phyloP scores from a whole-genome alignment of 2,113 vertebrate genomes.

The Oncorhynchus kisutch region DNA sequence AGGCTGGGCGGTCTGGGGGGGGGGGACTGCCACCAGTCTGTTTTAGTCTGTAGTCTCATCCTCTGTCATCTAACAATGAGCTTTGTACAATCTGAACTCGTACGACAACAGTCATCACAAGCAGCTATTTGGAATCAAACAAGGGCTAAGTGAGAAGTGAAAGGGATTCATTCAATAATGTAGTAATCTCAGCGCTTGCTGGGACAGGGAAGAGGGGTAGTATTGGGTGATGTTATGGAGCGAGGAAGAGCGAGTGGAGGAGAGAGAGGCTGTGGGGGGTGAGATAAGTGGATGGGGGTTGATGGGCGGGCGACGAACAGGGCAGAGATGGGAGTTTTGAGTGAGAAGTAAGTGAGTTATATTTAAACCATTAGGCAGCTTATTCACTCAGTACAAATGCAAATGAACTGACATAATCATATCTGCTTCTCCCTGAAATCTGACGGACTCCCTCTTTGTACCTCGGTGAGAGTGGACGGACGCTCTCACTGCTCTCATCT shows the following conservation, averaged over 20 bases:
- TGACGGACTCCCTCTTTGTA: slow-evolving; percentile 73
- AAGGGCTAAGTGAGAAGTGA: neutral
- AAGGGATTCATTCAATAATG: neutral
- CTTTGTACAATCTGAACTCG: neutral
- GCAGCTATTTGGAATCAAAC: neutral
- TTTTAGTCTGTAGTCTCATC: neutral
- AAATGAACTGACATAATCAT: slow-evolving; percentile 79
- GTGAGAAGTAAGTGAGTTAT: slow-evolving; percentile 65
- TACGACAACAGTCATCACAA: neutral
- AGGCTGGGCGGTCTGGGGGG: neutral
- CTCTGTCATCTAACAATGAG: neutral
- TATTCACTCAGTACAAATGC: slow-evolving; percentile 70
- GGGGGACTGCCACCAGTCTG: neutral
- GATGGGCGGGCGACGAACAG: slow-evolving; percentile 31
- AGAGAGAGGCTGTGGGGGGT: slow-evolving; percentile 50
- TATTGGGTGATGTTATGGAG: slow-evolving; percentile 47
- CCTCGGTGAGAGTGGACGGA: slow-evolving; percentile 80
- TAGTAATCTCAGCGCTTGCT: neutral
- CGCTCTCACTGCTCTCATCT: slow-evolving; percentile 63
- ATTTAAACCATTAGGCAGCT: slow-evolving; percentile 74
- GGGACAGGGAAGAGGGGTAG: slow-evolving; percentile 25
- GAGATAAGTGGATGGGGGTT: slow-evolving; percentile 46
- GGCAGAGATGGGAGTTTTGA: slow-evolving; percentile 51
- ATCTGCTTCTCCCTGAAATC: slow-evolving; percentile 70
- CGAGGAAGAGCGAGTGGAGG: slow-evolving; percentile 29